Base-by-base conservation (phyloP, 2,797 vertebrate species). In the Anguilla anguilla region DNA sequence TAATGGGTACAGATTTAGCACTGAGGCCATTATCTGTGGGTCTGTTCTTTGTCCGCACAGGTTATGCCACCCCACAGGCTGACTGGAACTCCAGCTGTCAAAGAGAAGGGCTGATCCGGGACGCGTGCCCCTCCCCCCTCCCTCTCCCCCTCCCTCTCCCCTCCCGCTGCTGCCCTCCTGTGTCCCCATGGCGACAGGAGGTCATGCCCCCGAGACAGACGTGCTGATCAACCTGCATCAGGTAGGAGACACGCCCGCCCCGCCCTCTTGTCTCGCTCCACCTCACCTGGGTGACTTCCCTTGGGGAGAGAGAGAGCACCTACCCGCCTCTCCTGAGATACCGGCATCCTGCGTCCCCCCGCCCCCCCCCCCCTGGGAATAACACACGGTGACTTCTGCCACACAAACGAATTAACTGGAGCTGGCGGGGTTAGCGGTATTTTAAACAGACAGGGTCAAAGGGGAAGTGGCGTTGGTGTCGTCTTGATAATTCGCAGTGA, bases 101-200 rank as follows among this genome's bases (percentile, higher is more conserved):
- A 96, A 96, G 96, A 97, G 93, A 97, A 96, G 93, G 96, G 96
- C 94, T 97, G 96, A 96, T 94, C 92, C 22, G 91, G 35, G 43
- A 91, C 90, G 89, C 89, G 90, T n/a, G 61, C 35, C 87, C 86
- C 39, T 43, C 64, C 61, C 59, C 19, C 59, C 3, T 5, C 51
- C 51, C 9, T 53, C 25, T 19, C 82, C 49, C 49, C 83, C 81
- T 46, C 85, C 53, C 15, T 84, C 61, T 85, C 39, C 39, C 39
- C 39, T 43, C 87, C 67, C 61, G n/a, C 88, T 69, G 49, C 86
- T 46, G 84, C 86, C 86, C 35, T 77, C n/a, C 90, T 92, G 89
- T 77, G 93, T 92, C 92, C 93, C 92, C 95, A 97, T 97, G 96
- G 96, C 96, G 94, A 92, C 96, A 94, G 96, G 96, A 94, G 96